Evolutionary conservation across 2,797 vertebrate genomes (phyloP), one percentile per base, ranked within the genome.

Genomic region (Chaetodon trifasciatus): DNA sequence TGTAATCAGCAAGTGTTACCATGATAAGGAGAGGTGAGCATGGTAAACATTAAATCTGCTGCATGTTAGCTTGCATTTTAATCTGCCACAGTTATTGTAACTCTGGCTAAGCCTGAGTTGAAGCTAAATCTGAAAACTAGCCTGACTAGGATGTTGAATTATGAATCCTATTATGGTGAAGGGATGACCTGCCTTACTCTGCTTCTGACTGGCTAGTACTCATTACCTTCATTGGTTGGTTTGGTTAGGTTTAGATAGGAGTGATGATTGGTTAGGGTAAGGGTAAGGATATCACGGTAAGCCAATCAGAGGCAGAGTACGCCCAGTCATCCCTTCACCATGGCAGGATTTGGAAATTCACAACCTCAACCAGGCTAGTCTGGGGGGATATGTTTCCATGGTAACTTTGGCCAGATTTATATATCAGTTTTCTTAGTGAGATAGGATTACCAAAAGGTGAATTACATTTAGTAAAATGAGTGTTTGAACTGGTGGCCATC

Each of bases 71-170:
- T 16, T 24, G 3, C 4, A 12, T 40, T 42, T 42, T 24, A 42
- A 13, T 42, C 21, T 42, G 11, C 12, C 11, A 23, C 11, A 23
- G 40, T 42, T 5, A n/a, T 6, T 19, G 19, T 32, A 32, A 39
- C 57, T 37, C 57, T 58, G 53, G 13, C 15, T 58, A 57, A 8
- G 7, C 15, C 24, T 56, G 24, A 17, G 17, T 3, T 57, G 28
- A 55, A 55, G 49, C 35, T 53, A 40, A 55, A 15, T 13, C 53
- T 50, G 21, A 49, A 50, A 76, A 42, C 55, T n/a, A 58, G 35
- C 28, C 28, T 32, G 28, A 32, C 28, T 3, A 32, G 28, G 28
- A 32, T 32, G 28, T 32, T 4, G 28, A 32, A 32, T 32, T 32
- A 3, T 32, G 28, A 32, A 32, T 32, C 28, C 28, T 32, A 32